Percentiles rank a stretch among this genome's conserved stretches.
Conservation (phyloP, 2,113 vertebrate species). For the Lophius piscatorius region DNA sequence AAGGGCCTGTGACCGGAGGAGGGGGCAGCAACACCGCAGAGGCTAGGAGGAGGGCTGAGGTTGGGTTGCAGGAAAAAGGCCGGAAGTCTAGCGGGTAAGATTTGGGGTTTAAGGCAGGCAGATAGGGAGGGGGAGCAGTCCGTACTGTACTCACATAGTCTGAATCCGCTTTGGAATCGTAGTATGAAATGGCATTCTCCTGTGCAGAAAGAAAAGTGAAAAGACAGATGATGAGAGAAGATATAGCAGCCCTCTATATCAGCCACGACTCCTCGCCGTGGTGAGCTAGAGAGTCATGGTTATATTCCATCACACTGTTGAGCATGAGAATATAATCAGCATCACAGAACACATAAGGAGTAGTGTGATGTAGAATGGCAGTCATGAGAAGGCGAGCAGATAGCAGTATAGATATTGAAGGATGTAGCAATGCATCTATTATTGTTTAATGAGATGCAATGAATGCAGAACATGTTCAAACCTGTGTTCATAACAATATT, state of each 20-base stretch:
- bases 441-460: slow-evolving; percentile 35
- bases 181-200: slow-evolving; percentile 95
- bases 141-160: slow-evolving; percentile 89
- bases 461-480: slow-evolving; percentile 38
- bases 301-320: slow-evolving; percentile 77
- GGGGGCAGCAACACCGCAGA: slow-evolving; percentile 53
- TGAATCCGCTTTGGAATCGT: slow-evolving; percentile 94
- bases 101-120: slow-evolving; percentile 46
- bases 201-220: slow-evolving; percentile 79
- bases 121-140: slow-evolving; percentile 43
- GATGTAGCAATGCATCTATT: slow-evolving; percentile 38
- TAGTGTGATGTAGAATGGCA: slow-evolving; percentile 75
- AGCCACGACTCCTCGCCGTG: slow-evolving; percentile 45
- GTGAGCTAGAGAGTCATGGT: slow-evolving; percentile 65
- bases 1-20: slow-evolving; percentile 36
- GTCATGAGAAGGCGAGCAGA: slow-evolving; percentile 58
- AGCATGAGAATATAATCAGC: slow-evolving; percentile 81
- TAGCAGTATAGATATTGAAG: slow-evolving; percentile 26
- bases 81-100: slow-evolving; percentile 26
- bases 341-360: slow-evolving; percentile 77
- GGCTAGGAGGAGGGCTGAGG: slow-evolving; percentile 15
- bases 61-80: slow-evolving; percentile 42
- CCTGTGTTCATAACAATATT: slow-evolving; percentile 41
- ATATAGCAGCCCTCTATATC: slow-evolving; percentile 70
- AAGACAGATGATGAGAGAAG: slow-evolving; percentile 74